These are phyloP conservation scores for Hemichromis elongatus DNA, from an alignment of 2,113 vertebrate genomes.

Conservation along the genomic window DNA sequence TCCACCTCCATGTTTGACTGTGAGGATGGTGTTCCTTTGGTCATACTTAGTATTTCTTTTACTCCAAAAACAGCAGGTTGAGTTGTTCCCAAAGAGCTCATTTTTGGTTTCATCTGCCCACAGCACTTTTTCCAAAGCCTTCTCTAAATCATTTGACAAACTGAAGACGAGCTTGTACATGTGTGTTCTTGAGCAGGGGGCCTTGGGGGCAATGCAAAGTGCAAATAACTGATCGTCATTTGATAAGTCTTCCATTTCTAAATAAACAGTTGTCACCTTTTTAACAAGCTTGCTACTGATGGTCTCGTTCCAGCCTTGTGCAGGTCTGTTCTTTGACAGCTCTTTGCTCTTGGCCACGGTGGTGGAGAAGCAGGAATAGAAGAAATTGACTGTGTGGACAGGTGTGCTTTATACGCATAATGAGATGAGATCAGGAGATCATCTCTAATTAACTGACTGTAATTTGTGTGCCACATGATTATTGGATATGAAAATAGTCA, in stretches of 20 bases:
- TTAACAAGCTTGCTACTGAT: background rate
- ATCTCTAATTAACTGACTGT: background rate
- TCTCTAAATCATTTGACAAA: background rate
- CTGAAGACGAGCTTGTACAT: background rate
- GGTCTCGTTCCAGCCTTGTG: accelerated
- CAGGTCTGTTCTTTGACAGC: background rate
- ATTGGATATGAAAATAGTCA: background rate
- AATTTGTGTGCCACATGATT: accelerated
- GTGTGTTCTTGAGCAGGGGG: background rate
- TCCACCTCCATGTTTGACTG: background rate
- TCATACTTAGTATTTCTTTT: background rate
- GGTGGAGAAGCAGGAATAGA: background rate
- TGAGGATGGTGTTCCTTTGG: accelerated
- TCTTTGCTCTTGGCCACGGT: background rate
- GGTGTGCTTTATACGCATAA: background rate
- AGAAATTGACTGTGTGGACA: no score
- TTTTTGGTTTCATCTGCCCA: background rate
- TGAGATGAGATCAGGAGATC: background rate
- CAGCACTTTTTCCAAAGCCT: accelerated
- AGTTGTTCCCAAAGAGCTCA: accelerated
- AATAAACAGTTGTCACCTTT: background rate
- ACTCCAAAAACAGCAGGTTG: background rate
- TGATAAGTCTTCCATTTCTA: background rate
- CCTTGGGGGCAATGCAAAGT: background rate
- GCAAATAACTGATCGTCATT: background rate